These are phyloP conservation scores for Cylas formicarius DNA, from an alignment of 1,140 invertebrate species.

Conservation along the genomic window DNA sequence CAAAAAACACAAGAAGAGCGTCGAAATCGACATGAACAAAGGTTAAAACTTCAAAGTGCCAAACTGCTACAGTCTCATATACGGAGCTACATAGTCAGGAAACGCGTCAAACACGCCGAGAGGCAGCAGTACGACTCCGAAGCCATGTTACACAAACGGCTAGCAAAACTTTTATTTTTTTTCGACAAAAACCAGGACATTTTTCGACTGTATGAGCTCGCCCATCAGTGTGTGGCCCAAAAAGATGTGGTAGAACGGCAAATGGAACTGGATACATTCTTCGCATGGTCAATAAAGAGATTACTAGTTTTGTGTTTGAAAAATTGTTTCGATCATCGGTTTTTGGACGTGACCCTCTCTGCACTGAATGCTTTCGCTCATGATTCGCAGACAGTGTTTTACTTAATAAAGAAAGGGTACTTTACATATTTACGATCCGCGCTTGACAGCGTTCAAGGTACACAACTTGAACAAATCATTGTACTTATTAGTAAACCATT, in stretches of 20 bases:
- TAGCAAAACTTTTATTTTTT: constrained; percentile 67
- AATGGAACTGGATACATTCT: constrained; percentile 39
- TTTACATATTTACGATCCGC: constrained; percentile 64
- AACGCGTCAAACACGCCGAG: constrained; percentile 56
- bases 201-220: no score
- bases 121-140: no score
- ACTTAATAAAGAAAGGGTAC: constrained; percentile 48
- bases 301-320: constrained; percentile 51
- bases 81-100: constrained; percentile 66
- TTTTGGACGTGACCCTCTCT: constrained; percentile 18
- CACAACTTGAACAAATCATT: constrained; percentile 57
- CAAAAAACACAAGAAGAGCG: constrained; percentile 75
- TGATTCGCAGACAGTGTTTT: constrained; percentile 25
- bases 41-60: constrained; percentile 59
- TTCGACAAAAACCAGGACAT: constrained; percentile 63
- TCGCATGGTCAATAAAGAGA: constrained; percentile 53
- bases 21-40: constrained; percentile 71
- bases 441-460: constrained; percentile 50
- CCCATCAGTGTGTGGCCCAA: no score
- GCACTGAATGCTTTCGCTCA: constrained; percentile 28
- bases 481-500: constrained; percentile 71
- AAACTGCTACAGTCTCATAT: constrained; percentile 71
- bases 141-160: no score
- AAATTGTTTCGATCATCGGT: constrained; percentile 39
- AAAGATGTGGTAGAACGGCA: constrained; percentile 48